Evolutionary conservation across 2,113 vertebrate genomes (phyloP).

Genomic region (Scomber colias): DNA sequence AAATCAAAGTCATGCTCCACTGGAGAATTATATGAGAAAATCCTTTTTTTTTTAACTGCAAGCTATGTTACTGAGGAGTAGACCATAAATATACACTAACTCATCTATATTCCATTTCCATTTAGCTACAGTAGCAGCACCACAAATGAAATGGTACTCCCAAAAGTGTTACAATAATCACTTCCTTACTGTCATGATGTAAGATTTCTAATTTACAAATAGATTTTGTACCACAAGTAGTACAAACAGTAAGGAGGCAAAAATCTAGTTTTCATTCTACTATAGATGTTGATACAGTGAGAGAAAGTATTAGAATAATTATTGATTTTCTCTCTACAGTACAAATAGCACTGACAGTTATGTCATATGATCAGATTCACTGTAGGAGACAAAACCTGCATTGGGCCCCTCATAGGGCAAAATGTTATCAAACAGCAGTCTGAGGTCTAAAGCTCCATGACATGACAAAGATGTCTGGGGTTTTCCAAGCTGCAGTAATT

Average conservation of each 20-base stretch:
- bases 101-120: constrained; percentile 41
- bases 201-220: constrained; percentile 13
- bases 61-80: constrained; percentile 7
- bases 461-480: constrained; percentile 35
- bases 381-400: constrained; percentile 13
- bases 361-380: constrained; percentile 5
- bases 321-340: neutral
- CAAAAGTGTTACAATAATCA: constrained; percentile 4
- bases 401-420: neutral
- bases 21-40: constrained; percentile 9
- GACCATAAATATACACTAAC: constrained; percentile 10
- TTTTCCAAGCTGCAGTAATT: constrained; percentile 34
- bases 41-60: neutral
- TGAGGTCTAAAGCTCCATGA: constrained; percentile 48
- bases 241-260: neutral
- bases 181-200: neutral
- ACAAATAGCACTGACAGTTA: neutral
- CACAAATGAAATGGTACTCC: constrained; percentile 30
- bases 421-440: constrained; percentile 38
- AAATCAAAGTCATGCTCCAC: neutral
- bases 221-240: neutral
- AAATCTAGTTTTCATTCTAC: neutral
- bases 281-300: neutral
- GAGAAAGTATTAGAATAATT: neutral
- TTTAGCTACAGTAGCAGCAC: constrained; percentile 3